Evolutionary conservation across 2,797 vertebrate genomes (phyloP).

Genomic region (Decapterus maruadsi): DNA sequence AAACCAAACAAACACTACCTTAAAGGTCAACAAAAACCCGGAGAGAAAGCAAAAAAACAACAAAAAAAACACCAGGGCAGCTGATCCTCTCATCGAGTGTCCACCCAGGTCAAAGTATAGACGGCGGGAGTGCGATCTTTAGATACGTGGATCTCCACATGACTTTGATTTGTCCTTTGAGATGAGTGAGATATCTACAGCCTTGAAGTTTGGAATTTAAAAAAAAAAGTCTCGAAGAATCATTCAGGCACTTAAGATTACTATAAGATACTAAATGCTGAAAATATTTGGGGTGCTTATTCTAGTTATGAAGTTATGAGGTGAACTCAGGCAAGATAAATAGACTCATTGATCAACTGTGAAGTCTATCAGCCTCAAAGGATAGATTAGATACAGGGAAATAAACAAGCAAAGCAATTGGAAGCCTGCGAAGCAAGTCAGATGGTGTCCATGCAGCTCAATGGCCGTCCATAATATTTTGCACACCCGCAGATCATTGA

Average conservation of each 20-base stretch:
- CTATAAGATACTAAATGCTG: background rate
- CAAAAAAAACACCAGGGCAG: constrained; percentile 11
- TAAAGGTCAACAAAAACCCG: constrained; percentile 68
- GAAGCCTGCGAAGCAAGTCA: background rate
- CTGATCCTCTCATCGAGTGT: constrained; percentile 45
- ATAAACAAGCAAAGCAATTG: constrained; percentile 2
- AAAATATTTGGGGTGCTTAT: background rate
- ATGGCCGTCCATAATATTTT: background rate
- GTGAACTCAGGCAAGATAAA: background rate
- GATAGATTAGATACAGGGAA: background rate
- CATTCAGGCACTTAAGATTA: background rate
- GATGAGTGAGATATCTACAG: background rate
- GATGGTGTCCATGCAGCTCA: background rate
- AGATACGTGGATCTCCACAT: constrained; percentile 11
- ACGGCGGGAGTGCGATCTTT: background rate
- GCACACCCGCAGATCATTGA: background rate
- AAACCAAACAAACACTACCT: constrained; percentile 71
- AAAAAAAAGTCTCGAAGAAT: too few relatives aligned
- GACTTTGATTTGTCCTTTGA: constrained; percentile 18
- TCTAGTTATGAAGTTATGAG: background rate
- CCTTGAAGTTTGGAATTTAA: background rate
- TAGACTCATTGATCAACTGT: background rate
- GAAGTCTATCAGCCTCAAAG: background rate
- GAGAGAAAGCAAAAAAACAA: constrained; percentile 32
- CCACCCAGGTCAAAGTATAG: constrained; percentile 10